These are phyloP conservation scores for Molossus alvarezi DNA, from an alignment of 2,797 vertebrate genomes.

Conservation along the genomic window DNA sequence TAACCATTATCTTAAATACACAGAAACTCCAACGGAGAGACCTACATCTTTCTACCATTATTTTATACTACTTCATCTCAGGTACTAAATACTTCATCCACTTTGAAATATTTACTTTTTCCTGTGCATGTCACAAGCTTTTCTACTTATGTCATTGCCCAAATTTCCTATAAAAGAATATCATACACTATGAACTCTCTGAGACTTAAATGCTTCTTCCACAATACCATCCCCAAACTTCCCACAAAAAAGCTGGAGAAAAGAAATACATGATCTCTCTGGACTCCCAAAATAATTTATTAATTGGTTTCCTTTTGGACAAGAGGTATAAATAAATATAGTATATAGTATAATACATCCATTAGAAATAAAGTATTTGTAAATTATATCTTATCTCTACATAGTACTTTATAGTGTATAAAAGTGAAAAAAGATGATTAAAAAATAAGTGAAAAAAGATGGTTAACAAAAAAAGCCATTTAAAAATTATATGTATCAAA, in stretches of 20 bases:
- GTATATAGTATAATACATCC: not conserved
- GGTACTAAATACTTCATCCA: not conserved
- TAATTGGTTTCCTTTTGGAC: not conserved
- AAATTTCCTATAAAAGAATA: not conserved
- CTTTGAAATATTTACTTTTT: conserved; percentile 20
- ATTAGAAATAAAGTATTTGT: not conserved
- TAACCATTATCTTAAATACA: not conserved
- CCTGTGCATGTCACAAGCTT: not conserved
- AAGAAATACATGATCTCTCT: not conserved
- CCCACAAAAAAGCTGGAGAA: not conserved
- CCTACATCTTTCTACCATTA: not conserved
- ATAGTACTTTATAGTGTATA: not conserved
- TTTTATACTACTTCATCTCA: conserved; percentile 39
- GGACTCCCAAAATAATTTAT: not conserved
- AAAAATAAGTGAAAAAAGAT: not conserved
- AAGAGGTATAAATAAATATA: not conserved
- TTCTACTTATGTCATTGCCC: not conserved
- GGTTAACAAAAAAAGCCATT: not conserved
- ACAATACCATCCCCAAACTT: not conserved
- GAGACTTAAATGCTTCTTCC: not conserved
- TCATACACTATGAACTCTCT: not conserved
- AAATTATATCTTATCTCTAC: not conserved
- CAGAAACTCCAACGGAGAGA: not conserved
- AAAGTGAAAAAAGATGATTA: not conserved
- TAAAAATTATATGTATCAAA: not conserved